These are phyloP conservation scores for Tanaodytes sp. DNA, from an alignment of 2,888 invertebrate species.

Conservation along the genomic window DNA sequence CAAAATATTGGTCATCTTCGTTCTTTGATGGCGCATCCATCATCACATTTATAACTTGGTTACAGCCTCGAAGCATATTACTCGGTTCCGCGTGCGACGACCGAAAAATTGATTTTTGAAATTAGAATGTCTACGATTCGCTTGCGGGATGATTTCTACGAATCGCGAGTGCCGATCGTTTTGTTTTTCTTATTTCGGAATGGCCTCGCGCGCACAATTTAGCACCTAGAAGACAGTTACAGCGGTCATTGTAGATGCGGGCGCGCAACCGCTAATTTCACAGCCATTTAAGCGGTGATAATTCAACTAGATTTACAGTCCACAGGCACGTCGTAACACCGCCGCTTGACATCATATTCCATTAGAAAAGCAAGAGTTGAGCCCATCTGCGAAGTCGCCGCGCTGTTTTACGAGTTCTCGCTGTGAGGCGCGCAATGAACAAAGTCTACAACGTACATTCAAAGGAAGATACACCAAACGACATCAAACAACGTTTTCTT, in stretches of 20 bases:
- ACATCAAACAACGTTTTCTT: conserved; percentile 32
- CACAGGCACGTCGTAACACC: conserved; percentile 42
- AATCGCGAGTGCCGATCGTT: conserved; percentile 23
- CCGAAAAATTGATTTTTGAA: too few relatives aligned
- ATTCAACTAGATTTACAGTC: conserved; percentile 71
- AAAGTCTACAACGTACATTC: conserved; percentile 32
- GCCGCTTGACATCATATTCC: conserved; percentile 56
- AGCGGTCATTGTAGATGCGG: conserved; percentile 63
- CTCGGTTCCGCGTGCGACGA: too few relatives aligned
- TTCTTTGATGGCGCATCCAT: too few relatives aligned
- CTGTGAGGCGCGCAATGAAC: conserved; percentile 40
- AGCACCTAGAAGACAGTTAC: conserved; percentile 73
- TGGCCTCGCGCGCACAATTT: conserved; percentile 62
- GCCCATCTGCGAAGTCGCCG: conserved; percentile 31
- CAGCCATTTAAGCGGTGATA: conserved; percentile 72
- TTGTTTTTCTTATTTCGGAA: too few relatives aligned
- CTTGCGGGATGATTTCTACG: conserved; percentile 6
- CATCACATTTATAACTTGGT: too few relatives aligned
- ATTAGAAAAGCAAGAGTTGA: conserved; percentile 52
- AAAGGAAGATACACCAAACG: conserved; percentile 21
- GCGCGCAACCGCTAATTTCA: conserved; percentile 72
- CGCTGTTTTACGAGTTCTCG: conserved; percentile 55
- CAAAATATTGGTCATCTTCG: too few relatives aligned
- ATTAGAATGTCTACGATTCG: background rate
- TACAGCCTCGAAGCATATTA: too few relatives aligned